phyloP scores from a whole-genome alignment of 2,797 vertebrate species.

The Microctenopoma lineatum region DNA sequence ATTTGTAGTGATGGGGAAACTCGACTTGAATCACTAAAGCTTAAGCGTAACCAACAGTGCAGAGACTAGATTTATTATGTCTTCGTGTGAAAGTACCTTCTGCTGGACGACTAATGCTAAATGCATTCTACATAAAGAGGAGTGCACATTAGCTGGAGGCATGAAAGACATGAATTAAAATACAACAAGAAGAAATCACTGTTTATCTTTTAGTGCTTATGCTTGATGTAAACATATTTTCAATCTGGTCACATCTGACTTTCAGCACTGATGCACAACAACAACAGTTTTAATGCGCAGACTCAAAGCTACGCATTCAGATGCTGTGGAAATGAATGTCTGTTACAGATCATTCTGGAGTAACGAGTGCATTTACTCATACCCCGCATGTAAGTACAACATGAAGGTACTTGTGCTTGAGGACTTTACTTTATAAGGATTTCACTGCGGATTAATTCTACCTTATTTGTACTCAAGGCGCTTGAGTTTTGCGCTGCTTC shows the following conservation, averaged over 20 bases:
- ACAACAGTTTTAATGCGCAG: neutral
- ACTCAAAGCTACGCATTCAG: neutral
- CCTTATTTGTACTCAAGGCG: no score
- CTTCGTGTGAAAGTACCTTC: slow-evolving; percentile 17
- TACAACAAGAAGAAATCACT: neutral
- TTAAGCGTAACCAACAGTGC: slow-evolving; percentile 20
- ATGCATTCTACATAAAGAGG: slow-evolving; percentile 1
- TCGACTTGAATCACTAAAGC: slow-evolving; percentile 30
- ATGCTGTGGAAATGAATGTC: neutral
- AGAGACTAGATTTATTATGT: slow-evolving; percentile 15
- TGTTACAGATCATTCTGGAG: no score
- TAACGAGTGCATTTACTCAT: no score
- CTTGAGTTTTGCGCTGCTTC: no score
- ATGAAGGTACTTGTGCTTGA: no score
- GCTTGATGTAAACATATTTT: neutral
- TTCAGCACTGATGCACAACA: no score
- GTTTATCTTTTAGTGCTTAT: neutral
- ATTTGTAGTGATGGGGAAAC: slow-evolving; percentile 45
- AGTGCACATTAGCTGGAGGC: neutral
- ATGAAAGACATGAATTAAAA: no score
- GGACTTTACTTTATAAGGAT: no score
- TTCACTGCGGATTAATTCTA: no score
- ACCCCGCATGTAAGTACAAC: no score
- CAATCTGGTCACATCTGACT: no score
- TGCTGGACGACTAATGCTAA: neutral